A percentile compares a stretch with the other conserved stretches of the same genome.
phyloP scores from a whole-genome alignment of 2,113 vertebrate species.

The Drymodes brunneopygia region DNA sequence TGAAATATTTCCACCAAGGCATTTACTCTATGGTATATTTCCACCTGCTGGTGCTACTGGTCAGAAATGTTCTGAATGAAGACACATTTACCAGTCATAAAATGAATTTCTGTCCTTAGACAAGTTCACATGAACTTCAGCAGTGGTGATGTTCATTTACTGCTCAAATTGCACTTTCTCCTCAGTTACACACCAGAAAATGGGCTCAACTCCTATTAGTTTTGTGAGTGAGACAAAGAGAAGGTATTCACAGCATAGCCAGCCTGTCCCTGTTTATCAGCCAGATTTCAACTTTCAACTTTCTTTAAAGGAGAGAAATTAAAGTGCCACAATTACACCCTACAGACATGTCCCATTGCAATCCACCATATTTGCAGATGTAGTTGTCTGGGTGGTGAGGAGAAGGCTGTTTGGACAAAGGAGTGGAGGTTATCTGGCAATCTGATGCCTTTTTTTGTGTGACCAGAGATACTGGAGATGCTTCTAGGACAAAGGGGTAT shows the following conservation, averaged over 20 bases:
- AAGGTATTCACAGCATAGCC: background rate
- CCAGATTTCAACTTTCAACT: background rate
- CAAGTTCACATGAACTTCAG: background rate
- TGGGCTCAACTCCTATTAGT: background rate
- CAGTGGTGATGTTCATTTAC: background rate
- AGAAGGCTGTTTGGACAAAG: background rate
- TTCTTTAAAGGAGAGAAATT: background rate
- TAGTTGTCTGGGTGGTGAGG: background rate
- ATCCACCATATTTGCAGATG: background rate
- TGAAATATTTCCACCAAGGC: background rate
- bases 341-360: background rate
- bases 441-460: background rate
- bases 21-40: background rate
- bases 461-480: background rate
- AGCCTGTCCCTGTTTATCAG: background rate
- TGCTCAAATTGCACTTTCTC: background rate
- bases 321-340: fast-evolving
- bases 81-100: fast-evolving
- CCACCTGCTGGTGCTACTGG: background rate
- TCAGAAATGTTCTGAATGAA: background rate
- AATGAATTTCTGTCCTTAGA: background rate
- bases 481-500: background rate
- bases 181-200: background rate
- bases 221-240: background rate
- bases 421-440: background rate